Conservation (phyloP, 2,113 vertebrate genomes). For the Corythaixoides concolor region DNA sequence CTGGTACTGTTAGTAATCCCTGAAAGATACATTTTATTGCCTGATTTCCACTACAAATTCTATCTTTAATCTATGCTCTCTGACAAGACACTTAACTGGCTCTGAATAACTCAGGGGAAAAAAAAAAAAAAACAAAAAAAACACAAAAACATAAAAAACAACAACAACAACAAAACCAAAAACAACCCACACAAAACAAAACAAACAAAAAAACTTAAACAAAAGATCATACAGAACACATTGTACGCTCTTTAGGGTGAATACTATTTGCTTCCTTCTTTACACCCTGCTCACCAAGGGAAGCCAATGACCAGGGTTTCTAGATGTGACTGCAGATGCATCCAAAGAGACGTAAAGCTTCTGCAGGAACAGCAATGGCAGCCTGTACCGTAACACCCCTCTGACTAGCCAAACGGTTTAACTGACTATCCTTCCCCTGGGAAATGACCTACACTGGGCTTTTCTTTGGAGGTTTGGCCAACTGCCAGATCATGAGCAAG, state of each 20-base stretch:
- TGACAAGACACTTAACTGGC: not conserved
- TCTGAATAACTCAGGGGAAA: not conserved
- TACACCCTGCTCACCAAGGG: rapidly evolving
- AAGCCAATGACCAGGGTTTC: not conserved
- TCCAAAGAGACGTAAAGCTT: not conserved
- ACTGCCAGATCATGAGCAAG: not conserved
- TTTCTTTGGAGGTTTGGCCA: not conserved
- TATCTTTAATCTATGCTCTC: not conserved
- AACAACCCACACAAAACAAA: no score
- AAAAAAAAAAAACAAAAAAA: no score
- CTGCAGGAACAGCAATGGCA: not conserved
- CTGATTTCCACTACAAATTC: not conserved
- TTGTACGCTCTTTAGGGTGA: not conserved
- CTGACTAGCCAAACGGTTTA: not conserved
- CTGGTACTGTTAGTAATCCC: not conserved
- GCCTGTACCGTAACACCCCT: not conserved
- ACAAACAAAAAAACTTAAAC: not conserved
- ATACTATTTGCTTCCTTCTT: not conserved
- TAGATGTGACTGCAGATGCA: not conserved
- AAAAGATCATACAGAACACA: not conserved
- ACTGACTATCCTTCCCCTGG: not conserved
- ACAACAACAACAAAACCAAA: no score
- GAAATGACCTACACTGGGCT: not conserved
- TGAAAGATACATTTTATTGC: not conserved
- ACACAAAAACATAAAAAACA: not conserved